Conservation (phyloP, 2,888 invertebrate species). For the Drosophila paranaensis region DNA sequence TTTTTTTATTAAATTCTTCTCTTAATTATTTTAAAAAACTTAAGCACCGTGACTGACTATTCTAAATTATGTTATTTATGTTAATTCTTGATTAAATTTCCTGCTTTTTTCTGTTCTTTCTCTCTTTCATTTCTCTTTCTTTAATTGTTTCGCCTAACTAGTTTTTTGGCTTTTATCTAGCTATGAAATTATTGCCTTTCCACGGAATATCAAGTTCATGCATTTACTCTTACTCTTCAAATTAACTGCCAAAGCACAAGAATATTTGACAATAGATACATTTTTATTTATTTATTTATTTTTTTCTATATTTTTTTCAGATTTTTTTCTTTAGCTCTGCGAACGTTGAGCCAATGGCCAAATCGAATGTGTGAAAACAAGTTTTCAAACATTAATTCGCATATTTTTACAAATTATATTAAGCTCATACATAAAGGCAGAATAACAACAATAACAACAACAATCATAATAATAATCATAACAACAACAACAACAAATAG, state of each 20-base stretch:
- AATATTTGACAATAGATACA: constrained; percentile 9
- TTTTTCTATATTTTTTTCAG: background rate
- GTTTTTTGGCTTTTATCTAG: constrained; percentile 18
- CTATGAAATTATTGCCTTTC: background rate
- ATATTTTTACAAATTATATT: constrained; percentile 81
- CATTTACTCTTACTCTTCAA: constrained; percentile 12
- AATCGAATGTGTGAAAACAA: constrained; percentile 58
- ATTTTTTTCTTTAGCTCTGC: background rate
- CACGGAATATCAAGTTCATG: background rate
- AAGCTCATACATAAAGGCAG: constrained; percentile 52
- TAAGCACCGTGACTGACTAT: background rate
- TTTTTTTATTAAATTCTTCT: too few species aligned
- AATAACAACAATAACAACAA: constrained; percentile 35
- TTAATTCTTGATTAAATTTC: background rate
- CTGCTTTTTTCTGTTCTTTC: background rate
- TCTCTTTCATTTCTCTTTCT: background rate
- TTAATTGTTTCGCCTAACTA: constrained; percentile 5
- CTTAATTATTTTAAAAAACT: too few species aligned
- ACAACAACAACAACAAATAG: constrained; percentile 24
- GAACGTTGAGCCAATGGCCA: constrained; percentile 15
- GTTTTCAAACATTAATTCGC: constrained; percentile 77
- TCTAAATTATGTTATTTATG: constrained; percentile 3
- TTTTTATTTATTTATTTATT: constrained; percentile 1
- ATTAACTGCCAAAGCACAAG: constrained; percentile 11
- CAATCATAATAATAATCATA: background rate